Conservation (phyloP, 2,113 vertebrate species). For the Synchiropus splendidus region DNA sequence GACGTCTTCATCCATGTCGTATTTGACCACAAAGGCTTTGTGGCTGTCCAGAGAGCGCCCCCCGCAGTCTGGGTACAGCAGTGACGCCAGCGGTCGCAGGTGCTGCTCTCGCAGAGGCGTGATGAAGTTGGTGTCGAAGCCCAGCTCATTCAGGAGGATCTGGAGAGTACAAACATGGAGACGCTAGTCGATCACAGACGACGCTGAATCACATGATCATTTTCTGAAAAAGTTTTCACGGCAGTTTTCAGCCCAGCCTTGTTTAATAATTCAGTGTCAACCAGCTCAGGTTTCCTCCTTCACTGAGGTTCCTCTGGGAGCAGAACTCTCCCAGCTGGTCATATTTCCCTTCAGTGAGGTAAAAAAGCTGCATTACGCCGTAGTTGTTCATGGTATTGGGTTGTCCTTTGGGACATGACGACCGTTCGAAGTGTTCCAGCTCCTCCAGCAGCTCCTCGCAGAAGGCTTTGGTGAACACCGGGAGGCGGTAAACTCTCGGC, state of each 20-base stretch:
- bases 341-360: no score
- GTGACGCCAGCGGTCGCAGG: conserved; percentile 67
- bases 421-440: conserved; percentile 86
- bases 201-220: no score
- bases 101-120: conserved; percentile 81
- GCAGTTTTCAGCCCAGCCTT: no score
- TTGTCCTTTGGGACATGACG: conserved; percentile 81
- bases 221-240: no score
- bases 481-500: conserved; percentile 78
- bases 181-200: no score
- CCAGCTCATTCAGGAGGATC: conserved; percentile 80
- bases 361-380: conserved; percentile 69
- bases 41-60: conserved; percentile 82
- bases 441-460: conserved; percentile 80
- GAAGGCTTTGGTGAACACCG: conserved; percentile 78
- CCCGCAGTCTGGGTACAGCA: conserved; percentile 82
- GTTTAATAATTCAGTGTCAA: no score
- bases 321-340: no score
- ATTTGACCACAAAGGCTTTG: conserved; percentile 89
- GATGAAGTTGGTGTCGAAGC: conserved; percentile 79
- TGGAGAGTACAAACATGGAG: conserved; percentile 16
- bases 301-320: no score
- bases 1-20: conserved; percentile 72
- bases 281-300: no score
- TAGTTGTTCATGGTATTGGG: conserved; percentile 98